Percentiles rank a stretch among this genome's conserved stretches.
phyloP scores from a whole-genome alignment of 2,113 vertebrate genomes.

The Cynopterus brachyotis region DNA sequence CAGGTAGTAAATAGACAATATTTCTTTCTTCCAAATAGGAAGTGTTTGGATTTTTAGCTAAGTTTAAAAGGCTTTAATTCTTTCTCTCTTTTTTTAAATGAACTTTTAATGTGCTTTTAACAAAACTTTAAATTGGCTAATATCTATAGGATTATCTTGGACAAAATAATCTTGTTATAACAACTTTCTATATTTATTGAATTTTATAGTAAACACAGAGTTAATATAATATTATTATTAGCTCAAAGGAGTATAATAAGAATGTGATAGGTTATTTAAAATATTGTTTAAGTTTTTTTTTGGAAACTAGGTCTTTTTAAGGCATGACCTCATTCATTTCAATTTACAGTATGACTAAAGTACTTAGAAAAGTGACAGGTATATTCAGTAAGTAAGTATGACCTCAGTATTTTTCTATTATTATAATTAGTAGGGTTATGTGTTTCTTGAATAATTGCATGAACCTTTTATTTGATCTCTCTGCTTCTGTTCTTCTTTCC shows the following conservation, averaged over 20 bases:
- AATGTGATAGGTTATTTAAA: not conserved
- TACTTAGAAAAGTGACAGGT: not conserved
- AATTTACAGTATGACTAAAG: not conserved
- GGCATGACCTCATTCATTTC: not conserved
- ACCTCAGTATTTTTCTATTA: not conserved
- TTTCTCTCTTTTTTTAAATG: not conserved
- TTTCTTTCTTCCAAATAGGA: not conserved
- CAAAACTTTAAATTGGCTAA: not conserved
- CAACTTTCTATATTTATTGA: not conserved
- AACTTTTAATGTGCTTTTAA: not conserved
- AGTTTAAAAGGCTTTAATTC: not conserved
- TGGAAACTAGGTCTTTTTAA: not conserved
- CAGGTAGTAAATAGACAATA: not conserved
- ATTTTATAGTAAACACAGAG: not conserved
- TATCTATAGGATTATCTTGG: not conserved
- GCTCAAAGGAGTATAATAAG: not conserved
- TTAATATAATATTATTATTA: not conserved
- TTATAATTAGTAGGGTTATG: not conserved
- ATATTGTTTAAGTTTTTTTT: not conserved
- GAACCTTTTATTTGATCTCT: not conserved
- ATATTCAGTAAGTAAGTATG: not conserved
- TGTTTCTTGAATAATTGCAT: not conserved
- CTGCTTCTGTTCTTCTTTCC: not conserved
- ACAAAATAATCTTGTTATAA: not conserved
- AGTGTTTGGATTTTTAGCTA: not conserved